Evolutionary conservation across 1,140 invertebrate species (phyloP).

Genomic region (Kradibia gibbosae): DNA sequence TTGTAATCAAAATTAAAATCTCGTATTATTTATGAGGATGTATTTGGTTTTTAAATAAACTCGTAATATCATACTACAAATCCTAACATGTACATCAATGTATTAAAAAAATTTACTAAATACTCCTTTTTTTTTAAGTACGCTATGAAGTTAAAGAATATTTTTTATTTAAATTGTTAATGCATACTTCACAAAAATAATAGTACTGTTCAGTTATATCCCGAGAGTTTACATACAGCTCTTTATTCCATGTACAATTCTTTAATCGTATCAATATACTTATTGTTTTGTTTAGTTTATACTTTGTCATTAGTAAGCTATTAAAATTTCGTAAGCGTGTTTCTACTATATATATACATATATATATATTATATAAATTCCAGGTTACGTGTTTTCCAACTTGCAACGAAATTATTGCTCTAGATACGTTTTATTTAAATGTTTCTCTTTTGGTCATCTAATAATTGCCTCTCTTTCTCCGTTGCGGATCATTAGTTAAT

Average conservation of each 20-base stretch:
- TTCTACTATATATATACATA: conserved; percentile 11
- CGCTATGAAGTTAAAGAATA: background rate
- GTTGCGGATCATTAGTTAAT: background rate
- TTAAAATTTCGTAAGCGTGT: conserved; percentile 27
- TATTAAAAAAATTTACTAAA: too few species aligned
- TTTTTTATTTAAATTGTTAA: background rate
- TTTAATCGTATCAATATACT: conserved; percentile 25
- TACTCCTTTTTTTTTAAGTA: too few species aligned
- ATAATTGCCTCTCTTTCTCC: conserved; percentile 7
- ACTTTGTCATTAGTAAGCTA: background rate
- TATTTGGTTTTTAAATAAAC: too few species aligned
- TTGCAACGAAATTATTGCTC: conserved; percentile 31
- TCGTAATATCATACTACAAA: background rate
- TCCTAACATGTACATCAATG: background rate
- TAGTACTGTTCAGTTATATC: conserved; percentile 12
- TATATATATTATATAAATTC: conserved; percentile 15
- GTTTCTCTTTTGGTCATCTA: background rate
- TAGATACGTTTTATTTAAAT: background rate
- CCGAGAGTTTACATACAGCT: background rate
- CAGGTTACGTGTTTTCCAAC: conserved; percentile 48
- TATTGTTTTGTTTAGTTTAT: conserved; percentile 9
- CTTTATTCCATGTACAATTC: conserved; percentile 15
- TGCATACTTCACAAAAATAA: background rate
- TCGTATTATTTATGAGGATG: background rate
- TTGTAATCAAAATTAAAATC: too few species aligned